Evolutionary conservation across 1,140 invertebrate genomes (phyloP).

Genomic region (Drosophila littoralis): DNA sequence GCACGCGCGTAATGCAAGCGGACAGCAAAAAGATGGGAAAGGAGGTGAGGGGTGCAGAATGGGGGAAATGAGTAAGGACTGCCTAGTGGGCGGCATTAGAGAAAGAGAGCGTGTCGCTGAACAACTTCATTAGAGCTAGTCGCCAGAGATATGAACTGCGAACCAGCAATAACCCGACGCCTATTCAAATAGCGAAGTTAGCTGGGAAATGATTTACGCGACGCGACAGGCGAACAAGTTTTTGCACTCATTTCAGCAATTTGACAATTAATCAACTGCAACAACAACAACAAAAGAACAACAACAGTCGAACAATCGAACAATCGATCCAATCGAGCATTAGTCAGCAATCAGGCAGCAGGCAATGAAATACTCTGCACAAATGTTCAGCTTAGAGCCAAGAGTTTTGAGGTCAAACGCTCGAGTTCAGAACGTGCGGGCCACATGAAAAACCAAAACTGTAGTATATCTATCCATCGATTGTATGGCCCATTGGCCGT

Average conservation of each 20-base stretch:
- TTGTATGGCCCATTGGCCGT: constrained; percentile 49
- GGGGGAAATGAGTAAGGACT: constrained; percentile 2
- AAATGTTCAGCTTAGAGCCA: constrained; percentile 44
- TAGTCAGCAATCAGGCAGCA: constrained; percentile 67
- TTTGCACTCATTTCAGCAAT: constrained; percentile 83
- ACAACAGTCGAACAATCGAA: constrained; percentile 34
- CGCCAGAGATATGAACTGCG: constrained; percentile 39
- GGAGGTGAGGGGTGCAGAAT: constrained; percentile 6
- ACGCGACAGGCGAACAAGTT: constrained; percentile 73
- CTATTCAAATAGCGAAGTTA: constrained; percentile 21
- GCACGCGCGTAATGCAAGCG: constrained; percentile 68
- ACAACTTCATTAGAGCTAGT: constrained; percentile 71
- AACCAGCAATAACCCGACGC: constrained; percentile 21
- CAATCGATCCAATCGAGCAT: constrained; percentile 58
- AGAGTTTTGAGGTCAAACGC: constrained; percentile 52
- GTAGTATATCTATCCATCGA: constrained; percentile 34
- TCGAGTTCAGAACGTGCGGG: constrained; percentile 75
- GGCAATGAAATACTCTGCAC: constrained; percentile 42
- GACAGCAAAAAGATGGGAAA: constrained; percentile 19
- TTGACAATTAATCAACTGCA: constrained; percentile 81
- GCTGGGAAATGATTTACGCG: constrained; percentile 72
- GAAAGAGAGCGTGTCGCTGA: constrained; percentile 20
- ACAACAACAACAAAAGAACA: constrained; percentile 48
- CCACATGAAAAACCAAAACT: constrained; percentile 57
- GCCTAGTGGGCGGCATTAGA: constrained; percentile 17